Conservation (phyloP, 2,888 invertebrate species). For the Drosophila imparisetae region DNA sequence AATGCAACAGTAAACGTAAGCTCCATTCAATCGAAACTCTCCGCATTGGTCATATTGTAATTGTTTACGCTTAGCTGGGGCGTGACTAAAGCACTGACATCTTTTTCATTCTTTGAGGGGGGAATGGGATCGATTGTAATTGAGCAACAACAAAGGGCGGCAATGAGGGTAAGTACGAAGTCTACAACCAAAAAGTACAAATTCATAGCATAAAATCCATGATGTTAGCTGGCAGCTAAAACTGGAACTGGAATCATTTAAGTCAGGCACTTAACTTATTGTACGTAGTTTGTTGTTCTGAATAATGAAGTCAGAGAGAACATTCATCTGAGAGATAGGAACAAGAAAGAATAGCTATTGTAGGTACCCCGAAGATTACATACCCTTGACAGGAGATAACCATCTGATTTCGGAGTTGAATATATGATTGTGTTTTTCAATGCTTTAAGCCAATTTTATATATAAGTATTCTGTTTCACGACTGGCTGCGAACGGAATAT, state of each 20-base stretch:
- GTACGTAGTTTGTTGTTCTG: not conserved
- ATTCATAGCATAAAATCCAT: not conserved
- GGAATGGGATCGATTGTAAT: constrained; percentile 20
- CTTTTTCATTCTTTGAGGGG: not conserved
- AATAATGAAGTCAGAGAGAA: not conserved
- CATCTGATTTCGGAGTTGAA: not conserved
- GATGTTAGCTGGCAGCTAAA: not conserved
- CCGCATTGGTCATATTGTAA: constrained; percentile 22
- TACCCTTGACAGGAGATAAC: not conserved
- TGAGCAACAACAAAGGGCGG: constrained; percentile 45
- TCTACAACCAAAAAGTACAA: not conserved
- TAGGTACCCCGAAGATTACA: not conserved
- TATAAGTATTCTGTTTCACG: not conserved
- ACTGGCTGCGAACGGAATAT: not conserved
- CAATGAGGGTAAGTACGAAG: not conserved
- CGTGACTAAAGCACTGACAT: constrained; percentile 36
- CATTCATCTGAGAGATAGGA: not conserved
- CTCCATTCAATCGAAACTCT: constrained; percentile 40
- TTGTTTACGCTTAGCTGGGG: constrained; percentile 31
- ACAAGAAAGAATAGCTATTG: not conserved
- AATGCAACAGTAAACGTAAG: constrained; percentile 4
- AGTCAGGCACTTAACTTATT: not conserved
- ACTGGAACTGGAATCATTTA: not conserved
- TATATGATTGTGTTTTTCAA: not conserved
- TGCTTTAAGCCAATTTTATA: not conserved